phyloP scores from a whole-genome alignment of 2,888 invertebrate species.

The Himalopsyche japonica region DNA sequence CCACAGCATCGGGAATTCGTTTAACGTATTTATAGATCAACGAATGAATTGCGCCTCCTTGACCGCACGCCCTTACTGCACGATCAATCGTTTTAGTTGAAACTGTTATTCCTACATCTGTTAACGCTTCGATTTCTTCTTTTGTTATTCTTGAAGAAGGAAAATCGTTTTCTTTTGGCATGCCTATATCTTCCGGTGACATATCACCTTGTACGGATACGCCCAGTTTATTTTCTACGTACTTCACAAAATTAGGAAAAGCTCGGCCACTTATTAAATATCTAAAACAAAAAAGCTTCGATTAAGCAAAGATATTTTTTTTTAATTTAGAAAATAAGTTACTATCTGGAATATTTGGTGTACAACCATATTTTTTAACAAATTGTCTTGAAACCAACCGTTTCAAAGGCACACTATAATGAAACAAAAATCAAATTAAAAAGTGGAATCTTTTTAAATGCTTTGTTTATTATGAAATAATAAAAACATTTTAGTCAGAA shows the following conservation, averaged over 20 bases:
- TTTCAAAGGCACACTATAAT: no score
- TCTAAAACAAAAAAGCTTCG: neutral
- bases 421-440: no score
- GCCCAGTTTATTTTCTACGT: neutral
- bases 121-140: slow-evolving; percentile 50
- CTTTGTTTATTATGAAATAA: no score
- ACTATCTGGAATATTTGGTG: no score
- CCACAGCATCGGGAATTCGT: slow-evolving; percentile 89
- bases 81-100: slow-evolving; percentile 81
- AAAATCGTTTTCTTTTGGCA: slow-evolving; percentile 55
- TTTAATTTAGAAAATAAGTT: no score
- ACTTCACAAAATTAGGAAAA: neutral
- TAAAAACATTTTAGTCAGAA: no score
- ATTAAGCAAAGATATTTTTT: no score
- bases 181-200: slow-evolving; percentile 39
- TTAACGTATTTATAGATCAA: slow-evolving; percentile 63
- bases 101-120: slow-evolving; percentile 58
- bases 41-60: slow-evolving; percentile 58
- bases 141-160: slow-evolving; percentile 62
- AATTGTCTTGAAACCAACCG: no score
- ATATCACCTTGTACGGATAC: neutral
- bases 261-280: neutral
- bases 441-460: no score
- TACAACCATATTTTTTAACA: no score
- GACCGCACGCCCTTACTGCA: slow-evolving; percentile 87